These are phyloP conservation scores for Varecia variegata DNA, from an alignment of 2,797 vertebrate genomes.

Conservation along the genomic window DNA sequence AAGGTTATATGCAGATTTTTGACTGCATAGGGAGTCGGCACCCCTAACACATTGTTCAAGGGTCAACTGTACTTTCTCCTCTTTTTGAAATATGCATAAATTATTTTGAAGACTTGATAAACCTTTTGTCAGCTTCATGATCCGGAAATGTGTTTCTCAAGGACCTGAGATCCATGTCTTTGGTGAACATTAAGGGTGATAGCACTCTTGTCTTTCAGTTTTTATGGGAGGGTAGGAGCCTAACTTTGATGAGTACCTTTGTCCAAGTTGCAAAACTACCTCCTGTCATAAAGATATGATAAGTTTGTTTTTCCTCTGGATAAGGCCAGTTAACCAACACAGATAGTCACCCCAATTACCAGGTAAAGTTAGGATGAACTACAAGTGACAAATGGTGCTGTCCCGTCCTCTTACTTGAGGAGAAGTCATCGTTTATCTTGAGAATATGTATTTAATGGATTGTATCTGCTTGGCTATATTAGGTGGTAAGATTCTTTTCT, in stretches of 20 bases:
- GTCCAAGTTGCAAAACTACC: not conserved
- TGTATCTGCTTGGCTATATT: not conserved
- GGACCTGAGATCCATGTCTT: not conserved
- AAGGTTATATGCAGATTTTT: not conserved
- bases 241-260: not conserved
- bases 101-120: not conserved
- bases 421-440: not conserved
- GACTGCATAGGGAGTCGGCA: not conserved
- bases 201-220: not conserved
- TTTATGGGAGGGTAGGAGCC: not conserved
- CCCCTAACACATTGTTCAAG: no score
- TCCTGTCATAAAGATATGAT: not conserved
- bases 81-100: not conserved
- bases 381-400: not conserved
- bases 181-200: not conserved
- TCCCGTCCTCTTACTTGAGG: not conserved
- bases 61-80: not conserved
- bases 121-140: not conserved
- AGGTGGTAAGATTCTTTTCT: not conserved
- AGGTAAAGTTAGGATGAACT: not conserved
- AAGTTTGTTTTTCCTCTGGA: not conserved
- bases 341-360: not conserved
- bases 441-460: not conserved
- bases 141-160: not conserved
- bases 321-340: not conserved